phyloP scores from a whole-genome alignment of 1,140 invertebrate genomes.

The Habropoda laboriosa region DNA sequence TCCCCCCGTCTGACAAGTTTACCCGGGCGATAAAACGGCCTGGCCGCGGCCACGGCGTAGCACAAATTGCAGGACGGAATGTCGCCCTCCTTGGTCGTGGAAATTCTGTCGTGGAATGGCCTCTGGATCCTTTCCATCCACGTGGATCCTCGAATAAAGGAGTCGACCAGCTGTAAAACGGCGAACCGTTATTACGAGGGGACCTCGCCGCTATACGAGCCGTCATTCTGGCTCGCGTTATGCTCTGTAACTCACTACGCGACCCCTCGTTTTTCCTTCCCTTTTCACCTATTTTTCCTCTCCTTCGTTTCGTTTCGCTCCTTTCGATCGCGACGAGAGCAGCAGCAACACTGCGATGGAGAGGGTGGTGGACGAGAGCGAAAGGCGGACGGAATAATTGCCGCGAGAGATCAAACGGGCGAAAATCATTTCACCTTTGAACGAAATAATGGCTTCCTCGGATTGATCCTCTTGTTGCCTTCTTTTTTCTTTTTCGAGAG shows the following conservation, averaged over 20 bases:
- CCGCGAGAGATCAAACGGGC: conserved; percentile 57
- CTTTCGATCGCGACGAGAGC: neutral
- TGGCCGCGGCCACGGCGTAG: conserved; percentile 35
- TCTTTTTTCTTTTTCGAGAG: too few species aligned
- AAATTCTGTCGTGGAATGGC: conserved; percentile 56
- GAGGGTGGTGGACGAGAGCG: neutral
- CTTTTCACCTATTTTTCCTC: neutral
- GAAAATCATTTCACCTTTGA: conserved; percentile 62
- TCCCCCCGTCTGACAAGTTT: conserved; percentile 44
- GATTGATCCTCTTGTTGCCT: conserved; percentile 1
- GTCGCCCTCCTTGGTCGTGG: conserved; percentile 8
- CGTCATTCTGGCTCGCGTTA: conserved; percentile 43
- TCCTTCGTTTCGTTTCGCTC: neutral
- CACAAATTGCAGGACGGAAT: conserved; percentile 63
- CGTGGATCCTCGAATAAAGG: conserved; percentile 63
- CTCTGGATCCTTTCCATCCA: conserved; percentile 49
- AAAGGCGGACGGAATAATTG: conserved; percentile 2
- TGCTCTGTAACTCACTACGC: conserved; percentile 21
- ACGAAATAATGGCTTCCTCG: conserved; percentile 52
- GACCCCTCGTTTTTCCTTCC: conserved; percentile 39
- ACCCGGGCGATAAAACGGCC: conserved; percentile 60
- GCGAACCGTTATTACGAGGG: conserved; percentile 66
- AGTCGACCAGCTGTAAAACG: conserved; percentile 67
- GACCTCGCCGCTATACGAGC: conserved; percentile 37
- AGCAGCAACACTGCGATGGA: too few species aligned